These are phyloP conservation scores for Prionace glauca DNA, from an alignment of 2,797 vertebrate genomes.

Conservation along the genomic window DNA sequence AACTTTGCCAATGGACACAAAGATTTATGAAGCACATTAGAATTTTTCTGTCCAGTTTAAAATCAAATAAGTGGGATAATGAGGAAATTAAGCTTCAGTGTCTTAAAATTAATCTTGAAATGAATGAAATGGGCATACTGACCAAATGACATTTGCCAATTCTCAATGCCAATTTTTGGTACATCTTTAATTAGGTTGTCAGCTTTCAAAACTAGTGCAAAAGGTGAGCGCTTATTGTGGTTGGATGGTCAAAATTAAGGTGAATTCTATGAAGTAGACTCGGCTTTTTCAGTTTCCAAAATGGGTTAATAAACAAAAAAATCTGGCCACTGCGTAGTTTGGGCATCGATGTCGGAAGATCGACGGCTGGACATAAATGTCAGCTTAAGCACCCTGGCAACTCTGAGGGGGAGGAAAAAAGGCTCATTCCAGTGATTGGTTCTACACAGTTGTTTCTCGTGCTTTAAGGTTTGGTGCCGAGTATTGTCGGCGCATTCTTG, in stretches of 20 bases:
- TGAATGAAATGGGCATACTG: neutral
- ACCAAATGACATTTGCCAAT: neutral
- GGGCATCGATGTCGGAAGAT: neutral
- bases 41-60: neutral
- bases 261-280: neutral
- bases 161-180: neutral
- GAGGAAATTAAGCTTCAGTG: neutral
- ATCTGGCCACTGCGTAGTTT: neutral
- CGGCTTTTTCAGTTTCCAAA: neutral
- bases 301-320: neutral
- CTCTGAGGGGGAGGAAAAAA: neutral
- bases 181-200: neutral
- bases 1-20: neutral
- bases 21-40: neutral
- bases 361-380: neutral
- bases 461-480: conserved; percentile 93
- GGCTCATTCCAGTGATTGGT: neutral
- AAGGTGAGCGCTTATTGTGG: neutral
- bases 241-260: neutral
- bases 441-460: conserved; percentile 85
- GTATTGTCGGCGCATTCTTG: conserved; percentile 87
- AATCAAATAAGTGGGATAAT: neutral
- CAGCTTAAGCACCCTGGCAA: neutral
- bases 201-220: neutral
- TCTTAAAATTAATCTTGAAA: neutral